These are phyloP conservation scores for Trachymyrmex septentrionalis DNA, from an alignment of 1,140 invertebrate species.

Conservation along the genomic window DNA sequence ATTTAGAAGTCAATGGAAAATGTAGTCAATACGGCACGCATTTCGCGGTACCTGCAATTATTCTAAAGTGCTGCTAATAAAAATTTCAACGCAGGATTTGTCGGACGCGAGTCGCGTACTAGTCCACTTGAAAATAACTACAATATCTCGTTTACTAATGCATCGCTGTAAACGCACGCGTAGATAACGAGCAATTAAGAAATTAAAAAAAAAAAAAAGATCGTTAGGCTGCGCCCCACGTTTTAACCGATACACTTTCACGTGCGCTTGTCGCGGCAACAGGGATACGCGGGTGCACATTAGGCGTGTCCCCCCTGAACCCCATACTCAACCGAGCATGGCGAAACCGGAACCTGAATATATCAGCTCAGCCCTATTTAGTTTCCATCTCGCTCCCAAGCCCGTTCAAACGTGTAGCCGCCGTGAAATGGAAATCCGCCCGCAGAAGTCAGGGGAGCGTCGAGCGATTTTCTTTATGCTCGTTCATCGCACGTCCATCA, in stretches of 20 bases:
- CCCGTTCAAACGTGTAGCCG: conserved; percentile 66
- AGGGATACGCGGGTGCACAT: conserved; percentile 71
- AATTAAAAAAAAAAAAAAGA: conserved; percentile 45
- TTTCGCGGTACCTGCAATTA: neutral
- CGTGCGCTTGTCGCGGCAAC: conserved; percentile 61
- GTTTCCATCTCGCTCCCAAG: conserved; percentile 68
- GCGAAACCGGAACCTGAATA: conserved; percentile 77
- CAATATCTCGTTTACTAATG: conserved; percentile 38
- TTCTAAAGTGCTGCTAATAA: neutral
- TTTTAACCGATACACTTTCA: conserved; percentile 65
- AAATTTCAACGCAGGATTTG: conserved; percentile 4
- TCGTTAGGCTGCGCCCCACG: conserved; percentile 24
- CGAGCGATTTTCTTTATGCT: conserved; percentile 60
- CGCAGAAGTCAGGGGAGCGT: conserved; percentile 55
- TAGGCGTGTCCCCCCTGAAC: conserved; percentile 75
- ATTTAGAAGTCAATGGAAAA: neutral
- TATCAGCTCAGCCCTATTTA: conserved; percentile 72
- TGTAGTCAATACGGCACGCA: neutral
- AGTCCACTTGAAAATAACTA: neutral
- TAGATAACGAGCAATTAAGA: conserved; percentile 54
- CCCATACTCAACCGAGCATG: conserved; percentile 75
- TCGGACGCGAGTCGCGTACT: neutral
- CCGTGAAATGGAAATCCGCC: conserved; percentile 76
- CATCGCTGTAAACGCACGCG: conserved; percentile 13
- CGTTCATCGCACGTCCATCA: neutral